Percentiles rank a stretch among this genome's conserved stretches.
Evolutionary conservation across 2,888 invertebrate species (phyloP).

Genomic region (Drosophila limbata): DNA sequence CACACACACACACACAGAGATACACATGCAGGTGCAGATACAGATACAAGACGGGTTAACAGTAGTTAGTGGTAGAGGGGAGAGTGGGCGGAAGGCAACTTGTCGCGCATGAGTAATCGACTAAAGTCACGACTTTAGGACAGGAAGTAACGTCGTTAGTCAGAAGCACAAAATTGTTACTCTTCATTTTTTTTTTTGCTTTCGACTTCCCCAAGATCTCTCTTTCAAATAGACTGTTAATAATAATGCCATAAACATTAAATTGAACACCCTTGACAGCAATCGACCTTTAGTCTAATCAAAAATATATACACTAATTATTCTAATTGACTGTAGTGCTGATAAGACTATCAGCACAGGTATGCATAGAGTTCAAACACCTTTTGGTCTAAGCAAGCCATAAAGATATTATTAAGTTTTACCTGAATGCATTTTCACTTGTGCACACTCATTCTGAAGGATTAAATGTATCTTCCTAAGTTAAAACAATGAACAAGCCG

Average conservation of each 20-base stretch:
- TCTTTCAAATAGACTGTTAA: background rate
- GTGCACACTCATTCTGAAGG: background rate
- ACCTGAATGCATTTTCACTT: background rate
- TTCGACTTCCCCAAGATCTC: background rate
- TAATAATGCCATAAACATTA: background rate
- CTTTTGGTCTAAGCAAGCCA: background rate
- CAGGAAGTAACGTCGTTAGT: constrained; percentile 21
- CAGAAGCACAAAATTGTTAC: background rate
- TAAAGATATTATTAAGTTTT: constrained; percentile 5
- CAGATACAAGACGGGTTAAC: constrained; percentile 17
- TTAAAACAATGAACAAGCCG: background rate
- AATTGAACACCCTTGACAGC: background rate
- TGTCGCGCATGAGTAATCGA: constrained; percentile 73
- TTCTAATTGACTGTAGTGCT: constrained; percentile 13
- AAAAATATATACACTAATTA: constrained; percentile 16
- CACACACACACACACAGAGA: constrained; percentile 27
- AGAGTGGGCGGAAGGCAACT: constrained; percentile 18
- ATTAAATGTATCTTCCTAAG: background rate
- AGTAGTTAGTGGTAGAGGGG: background rate
- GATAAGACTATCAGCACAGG: constrained; percentile 22
- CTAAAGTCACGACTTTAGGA: constrained; percentile 67
- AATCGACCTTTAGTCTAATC: constrained; percentile 11
- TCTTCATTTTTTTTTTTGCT: background rate
- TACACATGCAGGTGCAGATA: constrained; percentile 2
- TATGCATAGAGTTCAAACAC: constrained; percentile 24